Base-by-base conservation (phyloP, 2,888 invertebrate genomes). In the Euclidia mi region DNA sequence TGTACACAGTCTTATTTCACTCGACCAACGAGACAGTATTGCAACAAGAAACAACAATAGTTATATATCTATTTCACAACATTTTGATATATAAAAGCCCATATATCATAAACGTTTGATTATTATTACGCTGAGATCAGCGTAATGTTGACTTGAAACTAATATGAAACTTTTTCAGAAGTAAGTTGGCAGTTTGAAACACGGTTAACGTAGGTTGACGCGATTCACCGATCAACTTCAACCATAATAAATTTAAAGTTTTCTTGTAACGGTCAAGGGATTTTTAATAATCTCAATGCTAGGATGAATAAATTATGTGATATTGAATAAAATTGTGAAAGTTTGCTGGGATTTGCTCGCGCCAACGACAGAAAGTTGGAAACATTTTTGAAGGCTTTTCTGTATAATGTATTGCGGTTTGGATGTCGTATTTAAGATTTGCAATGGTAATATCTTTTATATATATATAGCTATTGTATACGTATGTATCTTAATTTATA, bases 211-310 rank as follows among this genome's bases (percentile, higher is more conserved):
- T 73, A 78, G 81, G 84, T 71, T 78, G 84, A 83, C 81, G 73
- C 67, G 66, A 44, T 43, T 48, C 65, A 45, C 65, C 67, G 76
- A 76, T 81, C 77, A 75, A 82, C 70, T 84, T 83, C 48, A 59
- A 51, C 67, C 65, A 76, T 79, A 81, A 84, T 84, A 84, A 83
- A 84, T 84, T 84, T 67, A 64, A 83, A 84, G 74, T 80, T 81
- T 52, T 43, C 66, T 61, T 71, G 68, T 78, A 76, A 79, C 81
- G 80, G 78, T 84, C n/a, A n/a, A 81, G 79, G 68, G 77, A 76
- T 78, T 83, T 74, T 82, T 76, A 72, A 79, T 79, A 80, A 77
- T 78, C 65, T 70, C 50, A 56, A 66, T 67, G 64, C 55, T 67
- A 50, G 57, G 56, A 78, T 78, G 75, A 79, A 81, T 79, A 78